Evolutionary conservation across 2,797 vertebrate species (phyloP), one percentile per base, ranked within the genome.

Genomic region (Helarctos malayanus): DNA sequence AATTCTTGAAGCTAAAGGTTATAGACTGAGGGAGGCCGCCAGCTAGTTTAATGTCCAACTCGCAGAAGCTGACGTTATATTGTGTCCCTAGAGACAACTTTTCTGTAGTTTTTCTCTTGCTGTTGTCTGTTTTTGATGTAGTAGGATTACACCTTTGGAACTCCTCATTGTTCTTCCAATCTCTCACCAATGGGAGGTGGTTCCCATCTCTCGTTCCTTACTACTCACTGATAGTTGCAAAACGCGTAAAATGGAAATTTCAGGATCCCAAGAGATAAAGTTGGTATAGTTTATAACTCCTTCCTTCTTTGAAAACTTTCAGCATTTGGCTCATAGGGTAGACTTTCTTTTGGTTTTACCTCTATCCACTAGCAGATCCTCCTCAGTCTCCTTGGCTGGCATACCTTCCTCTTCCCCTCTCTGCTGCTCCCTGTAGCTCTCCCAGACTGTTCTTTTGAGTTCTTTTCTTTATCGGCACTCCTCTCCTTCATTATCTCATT

Each of bases 171-270:
- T 88, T 56, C 89, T 76, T 92, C 38, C 23, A 88, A 86, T 76
- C 16, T 57, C 25, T 80, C 49, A 61, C 73, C 92, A 88, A 73
- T 85, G 61, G 49, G 56, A 41, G 29, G 88, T 14, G 56, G 25
- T 57, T 86, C 29, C 14, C 7, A 54, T 69, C 41, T 86, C 73
- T 95, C 32, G 7, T 52, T 93, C 38, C 45, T 94, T 79, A 56
- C 16, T 78, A 35, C 10, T 29, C 32, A 7, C 8, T n/a, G 23
- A 56, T 7, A 61, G 13, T 14, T 90, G 45, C 1, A 61, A 92
- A 90, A 73, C 61, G 29, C 68, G 13, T 88, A 82, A 89, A 92
- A 89, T 88, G 45, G 27, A 93, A 95, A 94, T 91, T 76, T 61
- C n/a, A n/a, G 65, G 27, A 29, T 45, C 68, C 16, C 27, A 88